Base-by-base conservation (phyloP, 2,113 vertebrate genomes). In the Otolemur garnettii region DNA sequence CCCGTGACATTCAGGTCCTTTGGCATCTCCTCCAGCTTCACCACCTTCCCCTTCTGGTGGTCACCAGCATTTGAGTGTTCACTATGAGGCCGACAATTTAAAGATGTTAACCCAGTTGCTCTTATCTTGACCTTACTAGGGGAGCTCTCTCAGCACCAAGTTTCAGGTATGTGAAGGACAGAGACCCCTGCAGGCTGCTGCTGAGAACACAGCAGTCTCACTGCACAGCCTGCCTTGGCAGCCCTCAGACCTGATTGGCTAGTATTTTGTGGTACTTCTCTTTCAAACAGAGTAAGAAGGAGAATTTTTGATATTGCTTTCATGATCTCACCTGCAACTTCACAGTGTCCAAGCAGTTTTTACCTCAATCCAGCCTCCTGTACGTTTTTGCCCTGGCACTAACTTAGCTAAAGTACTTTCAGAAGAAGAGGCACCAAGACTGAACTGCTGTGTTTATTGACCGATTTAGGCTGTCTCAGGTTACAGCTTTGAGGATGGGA, bases 331-430 rank as follows among this genome's bases (percentile, higher is more conserved):
- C 68, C 28, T 90, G 62, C 55, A 92, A 28, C 95, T 77, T 87
- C n/a, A 79, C 50, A 55, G 18, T 59, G 11, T 88, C 50, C 60
- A 62, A 72, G 60, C 53, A 87, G 45, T 66, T 81, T 96, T 95
- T 92, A 87, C 92, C 77, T 82, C 94, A 85, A 90, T 87, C 78
- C 10, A 62, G 35, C 71, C 69, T 79, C 30, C 35, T 84, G 21
- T 77, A 83, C 8, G 45, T 87, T 95, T 89, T 89, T 88, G 18
- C 35, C 79, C 60, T 95, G 90, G 21, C 30, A 53, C 57, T 57
- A 33, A 26, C 72, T 86, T 38, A 86, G 81, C 71, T 82, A 62
- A 96, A 89, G 75, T 93, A 68, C 88, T 92, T 87, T 94, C 74
- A 92, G 87, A 92, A 93, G 66, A 50, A 21, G 38, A 83, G 88